Conservation (phyloP, 2,797 vertebrate genomes). For the Crocodylus rhombifer region DNA sequence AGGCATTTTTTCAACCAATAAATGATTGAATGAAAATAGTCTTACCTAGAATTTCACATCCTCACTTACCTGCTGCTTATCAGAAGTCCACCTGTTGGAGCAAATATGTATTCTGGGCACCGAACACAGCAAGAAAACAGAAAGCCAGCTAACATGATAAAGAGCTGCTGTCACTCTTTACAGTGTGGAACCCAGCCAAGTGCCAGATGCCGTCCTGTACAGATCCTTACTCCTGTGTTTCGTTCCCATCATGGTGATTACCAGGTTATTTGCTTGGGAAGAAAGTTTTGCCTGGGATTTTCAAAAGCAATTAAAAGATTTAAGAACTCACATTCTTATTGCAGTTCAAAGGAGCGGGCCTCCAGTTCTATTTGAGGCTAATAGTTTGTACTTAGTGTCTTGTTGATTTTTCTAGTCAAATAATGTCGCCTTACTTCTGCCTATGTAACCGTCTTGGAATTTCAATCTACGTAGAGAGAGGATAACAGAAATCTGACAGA, state of each 20-base stretch:
- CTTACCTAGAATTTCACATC: background rate
- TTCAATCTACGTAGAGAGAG: background rate
- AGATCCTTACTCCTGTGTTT: background rate
- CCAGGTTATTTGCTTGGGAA: background rate
- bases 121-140: fast-evolving
- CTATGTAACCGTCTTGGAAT: background rate
- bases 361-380: background rate
- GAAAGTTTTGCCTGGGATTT: background rate
- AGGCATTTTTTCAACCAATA: background rate
- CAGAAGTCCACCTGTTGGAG: background rate
- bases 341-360: background rate
- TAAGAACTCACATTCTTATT: background rate
- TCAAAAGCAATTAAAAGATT: background rate
- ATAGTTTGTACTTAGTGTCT: background rate
- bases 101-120: background rate
- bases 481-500: fast-evolving
- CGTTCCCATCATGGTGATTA: fast-evolving
- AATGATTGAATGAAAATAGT: background rate
- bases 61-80: background rate
- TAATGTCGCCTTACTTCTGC: background rate
- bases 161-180: background rate
- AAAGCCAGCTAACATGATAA: background rate
- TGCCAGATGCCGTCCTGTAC: fast-evolving
- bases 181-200: fast-evolving
- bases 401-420: too few relatives aligned